phyloP scores from a whole-genome alignment of 1,140 invertebrate genomes.

The fruit fly (Drosophila melanogaster) region Release_6_plus_ISO1_MT NT_037436.4:22438501-22439000 shows the following conservation, averaged over 20 bases:
- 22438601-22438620: slow-evolving; percentile 65
- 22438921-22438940: slow-evolving; percentile 69
- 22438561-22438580: slow-evolving; percentile 59
- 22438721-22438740: slow-evolving; percentile 30
- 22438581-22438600: slow-evolving; percentile 30
- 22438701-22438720: slow-evolving; percentile 60
- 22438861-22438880: slow-evolving; percentile 70
- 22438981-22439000: slow-evolving; percentile 70
- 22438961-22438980: slow-evolving; percentile 12
- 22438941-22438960: not conserved
- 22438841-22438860: slow-evolving; percentile 1
- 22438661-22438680: not conserved
- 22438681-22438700: slow-evolving; percentile 19
- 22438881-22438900: slow-evolving; percentile 79
- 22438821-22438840: slow-evolving; percentile 7
- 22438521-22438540: slow-evolving; percentile 35
- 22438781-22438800: slow-evolving; percentile 2
- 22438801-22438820: slow-evolving; percentile 25
- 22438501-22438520: slow-evolving; percentile 29
- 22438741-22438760: slow-evolving; percentile 39
- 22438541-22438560: slow-evolving; percentile 38
- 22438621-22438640: slow-evolving; percentile 55
- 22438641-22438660: slow-evolving; percentile 13
- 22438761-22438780: slow-evolving; percentile 17
- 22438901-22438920: slow-evolving; percentile 82